A percentile compares a stretch with the other conserved stretches of the same genome.
Evolutionary conservation across 1,140 invertebrate species (phyloP).

Genomic region (Belonocnema kinseyi): DNA sequence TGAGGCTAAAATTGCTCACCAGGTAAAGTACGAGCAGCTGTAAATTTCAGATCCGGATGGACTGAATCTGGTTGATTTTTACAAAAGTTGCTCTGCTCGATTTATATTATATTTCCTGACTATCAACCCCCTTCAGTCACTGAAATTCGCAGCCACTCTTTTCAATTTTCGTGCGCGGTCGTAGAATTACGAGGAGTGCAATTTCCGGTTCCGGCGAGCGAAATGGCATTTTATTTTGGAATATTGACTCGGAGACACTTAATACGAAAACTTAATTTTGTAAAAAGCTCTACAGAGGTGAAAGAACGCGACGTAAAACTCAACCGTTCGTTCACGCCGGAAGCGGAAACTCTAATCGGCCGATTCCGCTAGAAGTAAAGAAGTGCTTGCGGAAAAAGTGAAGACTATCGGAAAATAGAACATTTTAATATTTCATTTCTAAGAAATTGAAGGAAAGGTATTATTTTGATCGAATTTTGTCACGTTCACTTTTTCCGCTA

Average conservation of each 20-base stretch:
- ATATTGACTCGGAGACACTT: neutral
- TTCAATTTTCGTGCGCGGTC: conserved; percentile 16
- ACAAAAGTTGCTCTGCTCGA: neutral
- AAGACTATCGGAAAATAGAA: neutral
- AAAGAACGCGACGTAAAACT: neutral
- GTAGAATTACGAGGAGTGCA: conserved; percentile 18
- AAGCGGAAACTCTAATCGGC: conserved; percentile 1
- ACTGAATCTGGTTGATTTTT: neutral
- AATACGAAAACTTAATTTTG: neutral
- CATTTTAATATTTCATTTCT: neutral
- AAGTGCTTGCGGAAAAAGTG: conserved; percentile 10
- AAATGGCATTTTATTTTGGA: neutral
- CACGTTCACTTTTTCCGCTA: conserved; percentile 10
- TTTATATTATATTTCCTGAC: neutral
- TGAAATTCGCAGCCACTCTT: conserved; percentile 18
- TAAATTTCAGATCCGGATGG: neutral
- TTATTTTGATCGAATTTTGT: neutral
- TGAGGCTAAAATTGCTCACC: neutral
- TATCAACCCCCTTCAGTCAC: neutral
- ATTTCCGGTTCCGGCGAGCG: conserved; percentile 16
- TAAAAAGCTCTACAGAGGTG: neutral
- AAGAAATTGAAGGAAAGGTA: neutral
- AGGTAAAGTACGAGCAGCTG: conserved; percentile 19
- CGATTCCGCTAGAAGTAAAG: neutral
- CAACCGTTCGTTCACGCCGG: conserved; percentile 4